Conservation (phyloP, 2,888 invertebrate genomes). For the Melanchra persicariae region DNA sequence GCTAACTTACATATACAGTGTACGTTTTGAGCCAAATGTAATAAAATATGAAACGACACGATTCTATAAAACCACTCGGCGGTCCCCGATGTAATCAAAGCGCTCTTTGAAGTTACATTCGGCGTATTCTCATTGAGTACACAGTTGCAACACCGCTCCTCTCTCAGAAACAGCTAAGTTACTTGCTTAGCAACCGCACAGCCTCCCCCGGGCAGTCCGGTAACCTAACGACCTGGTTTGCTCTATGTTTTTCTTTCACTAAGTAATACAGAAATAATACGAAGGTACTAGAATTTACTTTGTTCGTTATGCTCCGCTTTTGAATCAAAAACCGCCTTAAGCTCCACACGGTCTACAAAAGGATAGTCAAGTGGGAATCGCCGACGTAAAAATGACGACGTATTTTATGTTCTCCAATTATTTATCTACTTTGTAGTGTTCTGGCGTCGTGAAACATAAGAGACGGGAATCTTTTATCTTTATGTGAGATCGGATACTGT, state of each 20-base stretch:
- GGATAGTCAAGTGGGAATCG: constrained; percentile 42
- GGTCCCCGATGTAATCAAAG: constrained; percentile 46
- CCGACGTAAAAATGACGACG: constrained; percentile 34
- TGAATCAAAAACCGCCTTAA: constrained; percentile 32
- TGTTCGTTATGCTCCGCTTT: constrained; percentile 31
- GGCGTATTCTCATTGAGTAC: constrained; percentile 42
- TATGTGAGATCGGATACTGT: constrained; percentile 30
- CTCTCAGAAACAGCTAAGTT: constrained; percentile 29
- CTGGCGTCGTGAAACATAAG: constrained; percentile 30
- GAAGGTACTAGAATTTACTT: constrained; percentile 46
- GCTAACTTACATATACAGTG: not conserved
- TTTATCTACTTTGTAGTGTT: constrained; percentile 36
- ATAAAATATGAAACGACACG: constrained; percentile 46
- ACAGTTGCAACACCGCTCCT: constrained; percentile 43
- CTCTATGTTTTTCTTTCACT: constrained; percentile 51
- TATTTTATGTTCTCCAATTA: constrained; percentile 53
- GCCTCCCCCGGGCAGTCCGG: constrained; percentile 47
- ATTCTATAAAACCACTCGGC: constrained; percentile 27
- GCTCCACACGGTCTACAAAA: constrained; percentile 43
- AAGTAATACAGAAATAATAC: constrained; percentile 51
- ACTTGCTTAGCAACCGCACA: constrained; percentile 45
- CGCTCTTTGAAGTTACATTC: constrained; percentile 34
- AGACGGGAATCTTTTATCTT: constrained; percentile 21
- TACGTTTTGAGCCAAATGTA: constrained; percentile 21
- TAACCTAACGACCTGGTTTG: constrained; percentile 40